phyloP scores from a whole-genome alignment of 1,140 invertebrate species.

The Trypoxylus dichotomus region DNA sequence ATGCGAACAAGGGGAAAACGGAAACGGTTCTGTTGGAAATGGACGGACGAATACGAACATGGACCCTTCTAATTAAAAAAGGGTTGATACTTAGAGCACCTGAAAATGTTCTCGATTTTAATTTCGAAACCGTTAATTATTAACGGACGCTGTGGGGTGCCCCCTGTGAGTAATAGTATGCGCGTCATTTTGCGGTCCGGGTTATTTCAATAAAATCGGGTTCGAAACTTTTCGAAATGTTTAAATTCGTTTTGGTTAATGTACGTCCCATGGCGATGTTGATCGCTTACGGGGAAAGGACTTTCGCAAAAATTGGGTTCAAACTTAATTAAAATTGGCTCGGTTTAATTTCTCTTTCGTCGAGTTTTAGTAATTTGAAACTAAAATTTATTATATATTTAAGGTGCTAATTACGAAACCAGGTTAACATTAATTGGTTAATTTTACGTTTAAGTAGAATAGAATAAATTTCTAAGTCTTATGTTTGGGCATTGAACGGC shows the following conservation, averaged over 20 bases:
- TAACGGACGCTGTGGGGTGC: background rate
- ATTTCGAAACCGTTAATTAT: slow-evolving; percentile 17
- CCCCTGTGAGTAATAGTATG: background rate
- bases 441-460: too few species aligned
- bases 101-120: slow-evolving; percentile 21
- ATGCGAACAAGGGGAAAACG: slow-evolving; percentile 8
- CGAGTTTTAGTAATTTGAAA: background rate
- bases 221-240: background rate
- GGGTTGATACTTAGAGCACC: slow-evolving; percentile 22
- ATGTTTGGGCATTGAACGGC: too few species aligned
- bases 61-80: slow-evolving; percentile 21
- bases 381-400: background rate
- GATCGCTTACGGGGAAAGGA: background rate
- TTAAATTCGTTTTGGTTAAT: slow-evolving; percentile 3
- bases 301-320: background rate
- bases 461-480: too few species aligned
- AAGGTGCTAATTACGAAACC: too few species aligned
- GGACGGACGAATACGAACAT: background rate
- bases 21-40: background rate
- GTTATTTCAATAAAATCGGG: background rate
- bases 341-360: slow-evolving; percentile 3
- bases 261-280: background rate
- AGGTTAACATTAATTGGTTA: too few species aligned
- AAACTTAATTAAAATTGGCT: background rate
- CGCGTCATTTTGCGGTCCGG: background rate